Evolutionary conservation across 2,888 invertebrate species (phyloP).

Genomic region (Eupithecia tripunctaria): DNA sequence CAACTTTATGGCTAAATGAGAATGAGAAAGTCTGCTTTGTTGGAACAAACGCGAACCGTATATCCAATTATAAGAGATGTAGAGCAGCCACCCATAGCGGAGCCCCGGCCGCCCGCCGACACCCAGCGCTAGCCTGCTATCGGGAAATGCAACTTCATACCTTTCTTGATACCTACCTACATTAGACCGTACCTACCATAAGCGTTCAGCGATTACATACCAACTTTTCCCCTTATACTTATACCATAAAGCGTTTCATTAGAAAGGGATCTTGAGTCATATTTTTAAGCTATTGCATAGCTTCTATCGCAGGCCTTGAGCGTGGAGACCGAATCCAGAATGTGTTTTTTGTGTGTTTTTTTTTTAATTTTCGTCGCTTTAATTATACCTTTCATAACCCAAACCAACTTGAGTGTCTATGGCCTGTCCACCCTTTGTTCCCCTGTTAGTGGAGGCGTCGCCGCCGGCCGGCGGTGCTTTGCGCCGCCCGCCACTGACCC

Average conservation of each 20-base stretch:
- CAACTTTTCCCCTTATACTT: neutral
- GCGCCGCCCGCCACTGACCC: conserved; percentile 48
- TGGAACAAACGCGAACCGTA: neutral
- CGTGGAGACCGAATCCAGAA: too few species aligned
- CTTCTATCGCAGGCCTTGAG: too few species aligned
- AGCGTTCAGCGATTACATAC: conserved; percentile 8
- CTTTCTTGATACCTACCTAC: neutral
- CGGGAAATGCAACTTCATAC: conserved; percentile 34
- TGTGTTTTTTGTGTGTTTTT: too few species aligned
- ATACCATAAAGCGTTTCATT: neutral
- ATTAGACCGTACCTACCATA: neutral
- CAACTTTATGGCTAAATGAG: neutral
- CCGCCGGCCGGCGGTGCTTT: conserved; percentile 37
- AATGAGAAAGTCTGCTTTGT: neutral
- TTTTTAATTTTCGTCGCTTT: too few species aligned
- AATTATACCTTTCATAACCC: neutral
- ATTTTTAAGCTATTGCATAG: too few species aligned
- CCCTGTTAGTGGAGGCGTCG: neutral
- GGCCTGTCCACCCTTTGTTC: neutral
- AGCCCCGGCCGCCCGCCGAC: conserved; percentile 15
- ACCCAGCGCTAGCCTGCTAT: conserved; percentile 32
- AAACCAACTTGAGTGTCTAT: neutral
- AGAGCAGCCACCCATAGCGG: conserved; percentile 30
- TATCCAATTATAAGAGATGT: neutral
- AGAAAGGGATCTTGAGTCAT: too few species aligned